Evolutionary conservation across 1,140 invertebrate species (phyloP), one percentile per base, ranked within the genome.

Genomic region (Uloborus diversus): DNA sequence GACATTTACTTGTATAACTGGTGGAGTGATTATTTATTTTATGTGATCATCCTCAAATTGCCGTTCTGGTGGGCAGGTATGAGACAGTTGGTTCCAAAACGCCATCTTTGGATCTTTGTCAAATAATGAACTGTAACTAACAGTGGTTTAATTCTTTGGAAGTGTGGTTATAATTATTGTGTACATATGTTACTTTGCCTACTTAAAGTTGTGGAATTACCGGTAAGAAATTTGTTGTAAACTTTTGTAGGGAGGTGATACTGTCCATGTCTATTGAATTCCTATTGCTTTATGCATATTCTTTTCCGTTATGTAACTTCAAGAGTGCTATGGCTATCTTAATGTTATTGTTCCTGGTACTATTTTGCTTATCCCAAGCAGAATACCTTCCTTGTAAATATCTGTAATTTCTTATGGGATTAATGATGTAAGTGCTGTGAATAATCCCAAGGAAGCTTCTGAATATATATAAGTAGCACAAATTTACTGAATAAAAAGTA

Each of bases 101-200:
- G n/a, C n/a, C n/a, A n/a, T n/a, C n/a, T n/a, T n/a, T n/a, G n/a
- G n/a, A n/a, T n/a, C n/a, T n/a, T n/a, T n/a, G n/a, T n/a, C n/a
- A n/a, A n/a, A n/a, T n/a, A n/a, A n/a, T n/a, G n/a, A n/a, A n/a
- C n/a, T n/a, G n/a, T n/a, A n/a, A n/a, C n/a, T n/a, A n/a, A n/a
- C n/a, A n/a, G n/a, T n/a, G n/a, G n/a, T n/a, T n/a, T n/a, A n/a
- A n/a, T n/a, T 32, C 23, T 56, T 56, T 56, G 66, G 13, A 56
- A 56, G 27, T 25, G 35, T 56, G 66, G 66, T 68, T 69, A 51
- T 69, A 69, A 69, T 69, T 69, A 49, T 13, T 69, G 25, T 69
- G 66, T 69, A 69, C 51, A 69, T 69, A 69, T 30, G 56, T 69
- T 69, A 69, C 66, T 69, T 69, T 69, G 66, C 35, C 66, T 69